Evolutionary conservation across 1,140 invertebrate genomes (phyloP), one percentile per base, ranked within the genome.

Genomic region (Sycobia sp.): DNA sequence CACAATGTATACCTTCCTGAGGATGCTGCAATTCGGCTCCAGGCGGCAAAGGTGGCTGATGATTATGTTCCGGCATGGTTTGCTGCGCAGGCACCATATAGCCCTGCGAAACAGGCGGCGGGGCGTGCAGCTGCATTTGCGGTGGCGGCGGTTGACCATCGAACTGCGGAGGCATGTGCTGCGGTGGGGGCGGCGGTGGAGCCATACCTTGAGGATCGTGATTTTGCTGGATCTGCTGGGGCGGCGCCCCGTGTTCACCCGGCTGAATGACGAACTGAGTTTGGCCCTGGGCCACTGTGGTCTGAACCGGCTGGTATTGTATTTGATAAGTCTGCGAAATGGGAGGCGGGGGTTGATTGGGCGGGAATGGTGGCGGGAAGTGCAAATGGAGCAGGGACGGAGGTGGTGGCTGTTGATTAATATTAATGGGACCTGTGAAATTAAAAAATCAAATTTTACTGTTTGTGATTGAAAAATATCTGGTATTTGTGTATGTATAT

Each of bases 301-400:
- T 66, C 23, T 74, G 73, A 5, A 78, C 69, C 46, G 62, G 62
- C 16, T 78, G 78, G 41, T 79, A 81, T 20, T 81, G 79, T 56
- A 82, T 81, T 57, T 81, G 80, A 41, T 82, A 81, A 13, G 80
- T 79, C 44, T 79, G 81, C 0, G 79, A 76, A 29, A 81, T 75
- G 0, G 79, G 77, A 11, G 79, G 80, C 0, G 79, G 79, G 22
- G 80, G 79, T 59, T 81, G 80, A 69, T 81, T 81, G 4, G 76
- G 77, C 0, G 80, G 75, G 18, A 81, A 80, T 2, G 78, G 80
- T 0, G 79, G 78, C 5, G 80, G 79, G 51, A 80, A 80, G 36
- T 80, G 79, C 11, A 81, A 63, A 51, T 82, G 79, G 1, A 80
- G 57, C 10, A 82, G 58, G 0, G 80, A 74, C 0, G 78, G 76